phyloP scores from a whole-genome alignment of 1,140 invertebrate genomes.

The Pseudobourletiella spinata region DNA sequence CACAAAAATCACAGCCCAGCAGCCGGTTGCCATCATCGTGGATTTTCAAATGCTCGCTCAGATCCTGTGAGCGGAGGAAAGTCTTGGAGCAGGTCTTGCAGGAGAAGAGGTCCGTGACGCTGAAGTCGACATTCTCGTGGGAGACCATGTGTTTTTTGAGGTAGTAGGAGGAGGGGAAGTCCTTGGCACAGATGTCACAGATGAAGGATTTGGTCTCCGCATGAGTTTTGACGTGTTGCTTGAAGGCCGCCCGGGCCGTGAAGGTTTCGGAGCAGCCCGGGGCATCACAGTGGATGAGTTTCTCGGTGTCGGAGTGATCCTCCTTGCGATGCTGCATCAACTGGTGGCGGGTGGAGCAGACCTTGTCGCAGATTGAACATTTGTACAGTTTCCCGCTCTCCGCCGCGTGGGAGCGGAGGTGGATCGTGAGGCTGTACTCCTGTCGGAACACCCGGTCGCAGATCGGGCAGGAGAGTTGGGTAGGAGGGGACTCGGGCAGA shows the following conservation, averaged over 20 bases:
- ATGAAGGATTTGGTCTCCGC: not conserved
- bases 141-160: constrained; percentile 2
- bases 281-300: constrained; percentile 48
- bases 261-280: constrained; percentile 43
- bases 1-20: constrained; percentile 19
- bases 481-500: not conserved
- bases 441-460: constrained; percentile 10
- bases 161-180: not conserved
- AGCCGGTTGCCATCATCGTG: constrained; percentile 8
- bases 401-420: constrained; percentile 2
- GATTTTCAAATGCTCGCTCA: constrained; percentile 17
- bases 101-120: constrained; percentile 18
- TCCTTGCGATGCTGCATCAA: constrained; percentile 12
- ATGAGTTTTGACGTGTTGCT: constrained; percentile 14
- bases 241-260: not conserved
- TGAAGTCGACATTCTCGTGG: constrained; percentile 13
- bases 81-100: constrained; percentile 20
- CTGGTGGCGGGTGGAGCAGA: constrained; percentile 9
- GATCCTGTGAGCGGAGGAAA: constrained; percentile 14
- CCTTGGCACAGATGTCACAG: constrained; percentile 11
- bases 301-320: constrained; percentile 42
- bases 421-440: constrained; percentile 10
- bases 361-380: constrained; percentile 15
- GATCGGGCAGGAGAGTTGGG: not conserved
- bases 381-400: constrained; percentile 15